These are phyloP conservation scores for Podarcis muralis DNA, from an alignment of 2,113 vertebrate genomes.

Conservation along the genomic window DNA sequence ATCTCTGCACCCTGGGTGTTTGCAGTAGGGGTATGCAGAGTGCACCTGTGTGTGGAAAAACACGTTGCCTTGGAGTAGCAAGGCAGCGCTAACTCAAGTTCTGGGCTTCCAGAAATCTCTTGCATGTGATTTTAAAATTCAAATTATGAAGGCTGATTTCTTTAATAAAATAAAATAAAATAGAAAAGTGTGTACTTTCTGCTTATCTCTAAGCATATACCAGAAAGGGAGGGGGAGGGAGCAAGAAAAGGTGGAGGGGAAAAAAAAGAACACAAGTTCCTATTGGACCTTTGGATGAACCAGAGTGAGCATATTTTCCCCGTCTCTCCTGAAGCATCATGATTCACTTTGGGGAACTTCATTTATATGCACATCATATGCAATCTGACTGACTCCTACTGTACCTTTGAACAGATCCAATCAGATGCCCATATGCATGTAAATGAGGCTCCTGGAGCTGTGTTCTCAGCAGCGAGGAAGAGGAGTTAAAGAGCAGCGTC, in stretches of 20 bases:
- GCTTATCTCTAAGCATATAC: conserved; percentile 63
- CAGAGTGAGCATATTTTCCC: conserved; percentile 71
- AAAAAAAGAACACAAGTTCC: conserved; percentile 70
- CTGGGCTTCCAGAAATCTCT: conserved; percentile 15
- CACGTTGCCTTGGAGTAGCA: background rate
- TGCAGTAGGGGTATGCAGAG: background rate
- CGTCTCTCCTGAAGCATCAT: conserved; percentile 74
- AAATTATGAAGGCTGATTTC: conserved; percentile 43
- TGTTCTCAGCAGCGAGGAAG: conserved; percentile 64
- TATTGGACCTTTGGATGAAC: conserved; percentile 75
- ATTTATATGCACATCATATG: conserved; percentile 80
- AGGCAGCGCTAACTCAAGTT: background rate
- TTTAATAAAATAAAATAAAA: no score
- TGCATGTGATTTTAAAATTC: conserved; percentile 31
- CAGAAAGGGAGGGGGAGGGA: no score
- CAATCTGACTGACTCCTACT: conserved; percentile 81
- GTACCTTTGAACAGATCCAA: conserved; percentile 82
- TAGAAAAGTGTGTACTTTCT: conserved; percentile 60
- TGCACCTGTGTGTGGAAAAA: conserved; percentile 6
- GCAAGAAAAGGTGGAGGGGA: background rate
- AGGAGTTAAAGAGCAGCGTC: conserved; percentile 77
- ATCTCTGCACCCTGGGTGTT: background rate
- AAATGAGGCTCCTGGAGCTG: conserved; percentile 77
- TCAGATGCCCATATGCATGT: conserved; percentile 80
- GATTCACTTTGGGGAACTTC: conserved; percentile 76